phyloP scores from a whole-genome alignment of 2,113 vertebrate genomes.

The Stigmatopora nigra region DNA sequence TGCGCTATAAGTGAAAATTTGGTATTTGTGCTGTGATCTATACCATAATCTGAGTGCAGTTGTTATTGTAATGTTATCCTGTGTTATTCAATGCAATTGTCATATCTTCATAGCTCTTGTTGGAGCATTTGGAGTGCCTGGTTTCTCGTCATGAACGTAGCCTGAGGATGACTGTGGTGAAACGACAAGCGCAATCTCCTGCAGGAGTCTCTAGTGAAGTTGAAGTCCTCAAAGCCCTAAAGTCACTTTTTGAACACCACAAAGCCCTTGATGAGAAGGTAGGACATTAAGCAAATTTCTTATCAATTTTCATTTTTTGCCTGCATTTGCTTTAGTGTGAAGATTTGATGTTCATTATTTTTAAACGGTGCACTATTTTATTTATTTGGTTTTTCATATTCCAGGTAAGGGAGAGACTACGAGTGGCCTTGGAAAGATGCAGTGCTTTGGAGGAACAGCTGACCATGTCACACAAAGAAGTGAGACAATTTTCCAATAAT shows the following conservation, averaged over 20 bases:
- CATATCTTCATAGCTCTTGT: slow-evolving; percentile 70
- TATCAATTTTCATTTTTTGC: background rate
- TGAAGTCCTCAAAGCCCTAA: slow-evolving; percentile 96
- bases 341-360: background rate
- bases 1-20: too few species aligned
- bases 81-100: background rate
- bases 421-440: slow-evolving; percentile 91
- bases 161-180: slow-evolving; percentile 94
- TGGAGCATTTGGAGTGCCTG: slow-evolving; percentile 94
- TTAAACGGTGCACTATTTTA: background rate
- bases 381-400: slow-evolving; percentile 2
- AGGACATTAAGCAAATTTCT: slow-evolving; percentile 1
- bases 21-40: background rate
- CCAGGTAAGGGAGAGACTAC: slow-evolving; percentile 89
- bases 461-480: slow-evolving; percentile 89
- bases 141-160: slow-evolving; percentile 93
- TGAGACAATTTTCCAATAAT: slow-evolving; percentile 46
- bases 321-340: background rate
- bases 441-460: slow-evolving; percentile 90
- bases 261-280: slow-evolving; percentile 98
- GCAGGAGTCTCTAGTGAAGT: slow-evolving; percentile 97
- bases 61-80: background rate
- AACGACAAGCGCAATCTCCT: slow-evolving; percentile 91
- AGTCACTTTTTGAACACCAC: slow-evolving; percentile 96
- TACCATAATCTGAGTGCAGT: background rate